Base-by-base conservation (phyloP, 2,888 invertebrate species). In the Pegoplata infirma region DNA sequence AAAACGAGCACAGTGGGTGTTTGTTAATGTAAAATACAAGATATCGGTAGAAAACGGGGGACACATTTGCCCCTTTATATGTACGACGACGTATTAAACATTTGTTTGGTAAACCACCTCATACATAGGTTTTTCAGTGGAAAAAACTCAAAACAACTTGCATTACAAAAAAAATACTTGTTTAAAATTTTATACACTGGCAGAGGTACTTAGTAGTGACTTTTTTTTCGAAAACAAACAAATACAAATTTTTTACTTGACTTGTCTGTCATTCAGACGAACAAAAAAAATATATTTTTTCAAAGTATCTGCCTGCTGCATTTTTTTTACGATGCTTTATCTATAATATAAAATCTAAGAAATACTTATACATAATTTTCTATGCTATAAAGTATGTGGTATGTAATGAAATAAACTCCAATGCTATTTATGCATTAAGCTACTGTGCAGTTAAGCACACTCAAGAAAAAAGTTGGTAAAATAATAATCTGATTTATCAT, bases 391-490 rank as follows among this genome's bases (percentile, higher is more conserved):
- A 28, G 28, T 53, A 28, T 40, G 1, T 25, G n/a, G n/a, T 6
- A 21, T n/a, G 53, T 16, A 28, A 53, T 53, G 16, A 16, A 53
- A 53, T 53, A 53, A 53, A 53, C 53, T 53, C 25, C 53, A 53
- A 28, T 53, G 16, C 16, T n/a, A 8, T 14, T 28, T 53, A 25
- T 28, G 36, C 5, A n/a, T 40, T n/a, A 28, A 53, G 53, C 53
- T 53, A 28, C 53, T 53, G 25, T 40, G n/a, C 36, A 5, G 36
- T 32, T 32, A 3, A 32, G 8, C 12, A 40, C 2, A n/a, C 36
- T 40, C n/a, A 4, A 1, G 1, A 40, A 40, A 32, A 32, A 32
- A 32, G 32, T 32, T 32, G 32, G 32, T 10, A 32, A 10, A 1
- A 10, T 10, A 32, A 32, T 1, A 12, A 32, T 28, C 8, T 5